Evolutionary conservation across 2,113 vertebrate species (phyloP).

Genomic region (Probosciger aterrimus): DNA sequence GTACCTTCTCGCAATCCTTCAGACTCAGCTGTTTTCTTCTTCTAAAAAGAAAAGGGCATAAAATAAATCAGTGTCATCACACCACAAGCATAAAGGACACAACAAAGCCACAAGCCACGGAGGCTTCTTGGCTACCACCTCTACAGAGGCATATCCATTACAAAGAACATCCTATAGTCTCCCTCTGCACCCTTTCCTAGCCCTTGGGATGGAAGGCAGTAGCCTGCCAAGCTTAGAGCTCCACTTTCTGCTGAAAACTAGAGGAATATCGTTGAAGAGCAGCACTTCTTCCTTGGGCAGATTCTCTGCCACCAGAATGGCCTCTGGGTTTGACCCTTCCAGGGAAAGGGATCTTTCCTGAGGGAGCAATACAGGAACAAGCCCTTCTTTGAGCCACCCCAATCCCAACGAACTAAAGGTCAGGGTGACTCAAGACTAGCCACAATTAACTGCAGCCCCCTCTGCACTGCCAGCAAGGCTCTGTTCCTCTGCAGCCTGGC

Average conservation of each 20-base stretch:
- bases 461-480: background rate
- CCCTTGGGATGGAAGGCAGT: background rate
- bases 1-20: conserved; percentile 57
- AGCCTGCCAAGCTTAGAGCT: background rate
- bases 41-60: conserved; percentile 15
- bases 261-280: background rate
- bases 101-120: background rate
- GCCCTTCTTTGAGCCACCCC: background rate
- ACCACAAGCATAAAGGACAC: background rate
- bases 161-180: background rate
- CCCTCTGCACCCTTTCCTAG: background rate
- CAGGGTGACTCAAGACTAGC: background rate
- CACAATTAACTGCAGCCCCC: background rate
- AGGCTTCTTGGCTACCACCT: background rate
- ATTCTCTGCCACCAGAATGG: background rate
- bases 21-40: conserved; percentile 50
- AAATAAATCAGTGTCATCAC: background rate
- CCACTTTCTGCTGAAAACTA: background rate
- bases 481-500: background rate
- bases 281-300: background rate
- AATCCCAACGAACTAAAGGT: background rate
- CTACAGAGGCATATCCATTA: background rate
- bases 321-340: background rate
- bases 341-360: background rate
- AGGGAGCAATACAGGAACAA: background rate